A percentile compares a stretch with the other conserved stretches of the same genome.
Conservation (phyloP, 2,888 invertebrate species). For the Pilophorus perplexus region DNA sequence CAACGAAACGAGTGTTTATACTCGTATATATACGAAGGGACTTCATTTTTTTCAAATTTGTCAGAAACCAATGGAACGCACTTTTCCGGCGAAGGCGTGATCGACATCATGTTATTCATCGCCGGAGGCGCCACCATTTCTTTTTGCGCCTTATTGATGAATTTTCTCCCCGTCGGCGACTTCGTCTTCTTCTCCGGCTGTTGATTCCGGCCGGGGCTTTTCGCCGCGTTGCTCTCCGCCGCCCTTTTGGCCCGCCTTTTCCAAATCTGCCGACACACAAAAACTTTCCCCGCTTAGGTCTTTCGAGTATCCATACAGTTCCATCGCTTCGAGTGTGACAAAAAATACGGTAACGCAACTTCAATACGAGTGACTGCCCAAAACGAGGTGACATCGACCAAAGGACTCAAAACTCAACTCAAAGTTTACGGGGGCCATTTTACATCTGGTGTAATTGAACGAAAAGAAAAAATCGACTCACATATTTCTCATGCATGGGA, state of each 20-base stretch:
- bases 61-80: too few species aligned
- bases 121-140: conserved; percentile 23
- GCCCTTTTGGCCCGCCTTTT: conserved; percentile 75
- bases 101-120: conserved; percentile 11
- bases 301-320: too few species aligned
- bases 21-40: background rate
- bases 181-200: conserved; percentile 43
- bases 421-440: too few species aligned
- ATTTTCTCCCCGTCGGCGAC: conserved; percentile 52
- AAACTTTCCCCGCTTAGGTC: too few species aligned
- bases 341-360: too few species aligned
- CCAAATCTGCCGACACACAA: conserved; percentile 67
- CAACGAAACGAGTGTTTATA: too few species aligned
- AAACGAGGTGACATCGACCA: too few species aligned
- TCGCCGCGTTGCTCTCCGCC: conserved; percentile 51
- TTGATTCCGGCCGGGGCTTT: conserved; percentile 8
- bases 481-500: conserved; percentile 57
- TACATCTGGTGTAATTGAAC: too few species aligned
- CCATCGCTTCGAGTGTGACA: too few species aligned
- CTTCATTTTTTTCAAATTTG: background rate
- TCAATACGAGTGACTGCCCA: too few species aligned
- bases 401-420: too few species aligned
- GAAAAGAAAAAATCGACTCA: too few species aligned
- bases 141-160: conserved; percentile 52
- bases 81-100: conserved; percentile 39